Evolutionary conservation across 2,113 vertebrate species (phyloP).

Genomic region (Chionis minor): DNA sequence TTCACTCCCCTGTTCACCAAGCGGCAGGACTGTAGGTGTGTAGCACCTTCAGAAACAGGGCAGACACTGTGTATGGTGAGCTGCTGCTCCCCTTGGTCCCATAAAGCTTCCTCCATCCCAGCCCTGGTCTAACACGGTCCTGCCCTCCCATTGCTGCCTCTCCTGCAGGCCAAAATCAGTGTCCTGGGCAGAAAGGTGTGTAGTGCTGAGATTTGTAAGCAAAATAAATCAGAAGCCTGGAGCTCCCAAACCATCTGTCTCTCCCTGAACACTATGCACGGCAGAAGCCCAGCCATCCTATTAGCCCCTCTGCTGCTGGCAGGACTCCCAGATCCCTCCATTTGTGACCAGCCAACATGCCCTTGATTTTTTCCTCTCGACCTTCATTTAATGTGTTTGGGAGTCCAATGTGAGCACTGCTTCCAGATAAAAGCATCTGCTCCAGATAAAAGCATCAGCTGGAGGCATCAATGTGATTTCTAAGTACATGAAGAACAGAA

Average conservation of each 20-base stretch:
- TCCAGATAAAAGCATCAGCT: background rate
- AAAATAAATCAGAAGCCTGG: background rate
- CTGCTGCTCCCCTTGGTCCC: background rate
- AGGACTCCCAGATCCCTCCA: slow-evolving; percentile 19
- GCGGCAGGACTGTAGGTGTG: background rate
- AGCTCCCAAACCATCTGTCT: background rate
- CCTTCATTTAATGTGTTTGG: background rate
- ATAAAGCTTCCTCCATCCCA: background rate
- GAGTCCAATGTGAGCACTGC: background rate
- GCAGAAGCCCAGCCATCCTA: background rate
- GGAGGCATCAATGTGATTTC: background rate
- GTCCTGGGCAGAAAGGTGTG: background rate
- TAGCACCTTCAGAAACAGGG: background rate
- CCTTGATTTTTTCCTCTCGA: background rate
- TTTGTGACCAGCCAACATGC: background rate
- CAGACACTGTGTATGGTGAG: background rate
- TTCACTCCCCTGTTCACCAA: background rate
- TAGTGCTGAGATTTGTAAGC: background rate
- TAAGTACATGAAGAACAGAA: background rate
- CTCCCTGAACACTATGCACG: rapidly evolving
- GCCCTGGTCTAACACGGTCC: background rate
- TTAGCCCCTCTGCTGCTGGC: slow-evolving; percentile 32
- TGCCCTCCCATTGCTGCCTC: background rate
- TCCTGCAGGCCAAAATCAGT: background rate
- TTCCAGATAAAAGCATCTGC: slow-evolving; percentile 25